phyloP scores from a whole-genome alignment of 2,113 vertebrate genomes.

The Myxocyprinus asiaticus region DNA sequence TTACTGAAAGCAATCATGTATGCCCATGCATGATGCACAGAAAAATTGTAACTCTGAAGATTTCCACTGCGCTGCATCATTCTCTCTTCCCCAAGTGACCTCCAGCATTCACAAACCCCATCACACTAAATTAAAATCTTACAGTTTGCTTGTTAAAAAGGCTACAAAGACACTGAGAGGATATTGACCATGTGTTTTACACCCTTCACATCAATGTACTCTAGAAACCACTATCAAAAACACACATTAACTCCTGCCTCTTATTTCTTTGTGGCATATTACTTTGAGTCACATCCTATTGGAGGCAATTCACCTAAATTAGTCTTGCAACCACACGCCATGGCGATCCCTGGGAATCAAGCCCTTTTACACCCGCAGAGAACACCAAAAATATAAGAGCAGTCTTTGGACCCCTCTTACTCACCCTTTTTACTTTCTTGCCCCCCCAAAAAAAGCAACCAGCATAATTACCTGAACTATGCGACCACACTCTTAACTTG shows the following conservation, averaged over 20 bases:
- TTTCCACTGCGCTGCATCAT: conserved; percentile 55
- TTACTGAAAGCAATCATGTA: conserved; percentile 20
- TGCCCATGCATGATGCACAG: conserved; percentile 11
- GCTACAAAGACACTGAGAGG: conserved; percentile 1
- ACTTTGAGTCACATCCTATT: conserved; percentile 1
- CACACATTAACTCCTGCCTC: background rate
- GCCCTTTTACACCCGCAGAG: background rate
- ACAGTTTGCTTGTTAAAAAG: background rate
- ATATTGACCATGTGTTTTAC: background rate
- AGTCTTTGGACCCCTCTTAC: background rate
- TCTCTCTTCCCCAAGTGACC: conserved; percentile 33
- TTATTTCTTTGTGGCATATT: conserved; percentile 1
- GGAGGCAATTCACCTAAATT: conserved; percentile 1
- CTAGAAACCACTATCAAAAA: background rate
- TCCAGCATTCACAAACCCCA: conserved; percentile 35
- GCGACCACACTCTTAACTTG: conserved; percentile 1
- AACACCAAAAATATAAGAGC: conserved; percentile 5
- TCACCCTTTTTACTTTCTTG: conserved; percentile 1
- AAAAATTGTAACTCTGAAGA: conserved; percentile 32
- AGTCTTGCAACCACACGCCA: background rate
- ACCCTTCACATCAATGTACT: background rate
- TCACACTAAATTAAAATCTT: conserved; percentile 33
- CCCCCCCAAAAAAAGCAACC: background rate
- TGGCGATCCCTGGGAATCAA: background rate
- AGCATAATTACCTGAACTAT: conserved; percentile 32